Evolutionary conservation across 2,113 vertebrate species (phyloP).

Genomic region (Leptodactylus fuscus): DNA sequence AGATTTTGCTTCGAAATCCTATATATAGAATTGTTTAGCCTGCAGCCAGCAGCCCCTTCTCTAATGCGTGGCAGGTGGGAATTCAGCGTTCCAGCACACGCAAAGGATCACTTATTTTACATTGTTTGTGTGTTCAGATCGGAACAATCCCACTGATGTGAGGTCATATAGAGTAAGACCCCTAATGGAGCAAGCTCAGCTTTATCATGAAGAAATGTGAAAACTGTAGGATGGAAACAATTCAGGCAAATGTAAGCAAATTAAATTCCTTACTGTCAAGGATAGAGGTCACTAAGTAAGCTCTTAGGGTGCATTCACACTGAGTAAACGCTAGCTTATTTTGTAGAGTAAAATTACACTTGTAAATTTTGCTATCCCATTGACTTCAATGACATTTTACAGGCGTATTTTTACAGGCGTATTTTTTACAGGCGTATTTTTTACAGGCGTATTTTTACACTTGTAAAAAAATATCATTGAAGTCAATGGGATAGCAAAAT

Average conservation of each 20-base stretch:
- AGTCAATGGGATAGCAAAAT: too few relatives aligned
- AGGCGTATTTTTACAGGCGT: too few relatives aligned
- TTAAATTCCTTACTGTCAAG: constrained; percentile 19
- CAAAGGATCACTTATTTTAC: constrained; percentile 43
- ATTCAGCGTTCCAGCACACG: constrained; percentile 43
- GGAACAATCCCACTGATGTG: constrained; percentile 33
- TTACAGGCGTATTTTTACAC: too few relatives aligned
- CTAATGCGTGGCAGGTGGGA: constrained; percentile 57
- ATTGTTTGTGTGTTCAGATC: constrained; percentile 56
- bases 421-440: too few relatives aligned
- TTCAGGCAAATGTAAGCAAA: constrained; percentile 32
- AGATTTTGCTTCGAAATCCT: constrained; percentile 48
- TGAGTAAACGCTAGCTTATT: too few relatives aligned
- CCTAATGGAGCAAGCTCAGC: constrained; percentile 20
- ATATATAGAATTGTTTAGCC: constrained; percentile 58
- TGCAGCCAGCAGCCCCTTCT: constrained; percentile 45
- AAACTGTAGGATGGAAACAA: constrained; percentile 35
- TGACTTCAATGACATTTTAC: too few relatives aligned
- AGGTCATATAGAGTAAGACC: constrained; percentile 29
- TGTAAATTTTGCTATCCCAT: too few relatives aligned
- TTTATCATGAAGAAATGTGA: constrained; percentile 38
- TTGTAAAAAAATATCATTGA: too few relatives aligned
- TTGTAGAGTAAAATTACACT: too few relatives aligned
- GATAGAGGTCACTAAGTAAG: neutral
- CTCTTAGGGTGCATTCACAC: too few relatives aligned